Conservation (phyloP, 2,888 invertebrate species). For the Lasioglossum morio region DNA sequence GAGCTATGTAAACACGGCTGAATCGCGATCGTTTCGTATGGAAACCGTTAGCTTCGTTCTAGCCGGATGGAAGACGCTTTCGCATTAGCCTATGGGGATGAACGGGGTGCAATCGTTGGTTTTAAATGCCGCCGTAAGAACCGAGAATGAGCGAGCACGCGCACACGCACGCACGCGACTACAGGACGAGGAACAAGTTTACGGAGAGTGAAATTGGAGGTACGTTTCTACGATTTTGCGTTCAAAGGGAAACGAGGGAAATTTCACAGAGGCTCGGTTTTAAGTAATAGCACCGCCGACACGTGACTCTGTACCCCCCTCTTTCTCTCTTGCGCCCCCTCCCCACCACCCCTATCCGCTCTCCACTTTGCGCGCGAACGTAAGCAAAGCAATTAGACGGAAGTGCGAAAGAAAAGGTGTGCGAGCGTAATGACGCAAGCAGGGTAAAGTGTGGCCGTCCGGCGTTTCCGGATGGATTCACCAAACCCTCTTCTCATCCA, state of each 20-base stretch:
- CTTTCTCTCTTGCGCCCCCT: no score
- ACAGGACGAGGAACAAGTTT: conserved; percentile 6
- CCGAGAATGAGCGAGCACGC: neutral
- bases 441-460: conserved; percentile 68
- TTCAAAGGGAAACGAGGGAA: conserved; percentile 41
- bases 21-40: neutral
- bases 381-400: conserved; percentile 71
- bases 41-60: neutral
- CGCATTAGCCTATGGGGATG: neutral
- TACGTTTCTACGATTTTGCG: conserved; percentile 59
- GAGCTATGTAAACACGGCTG: neutral
- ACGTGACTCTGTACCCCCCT: conserved; percentile 53
- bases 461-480: conserved; percentile 76
- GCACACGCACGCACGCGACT: neutral
- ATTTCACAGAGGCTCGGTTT: conserved; percentile 57
- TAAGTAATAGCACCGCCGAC: conserved; percentile 51
- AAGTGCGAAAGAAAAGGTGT: conserved; percentile 57
- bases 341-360: neutral
- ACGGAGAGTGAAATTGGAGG: conserved; percentile 37
- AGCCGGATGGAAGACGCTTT: no score
- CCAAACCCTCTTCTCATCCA: conserved; percentile 67
- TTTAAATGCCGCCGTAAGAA: neutral
- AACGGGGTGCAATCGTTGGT: neutral
- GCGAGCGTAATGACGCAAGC: conserved; percentile 52
- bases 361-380: conserved; percentile 36